Percentiles rank a stretch among this genome's conserved stretches.
phyloP scores from a whole-genome alignment of 2,113 vertebrate species.

The Rhinogobius similis region DNA sequence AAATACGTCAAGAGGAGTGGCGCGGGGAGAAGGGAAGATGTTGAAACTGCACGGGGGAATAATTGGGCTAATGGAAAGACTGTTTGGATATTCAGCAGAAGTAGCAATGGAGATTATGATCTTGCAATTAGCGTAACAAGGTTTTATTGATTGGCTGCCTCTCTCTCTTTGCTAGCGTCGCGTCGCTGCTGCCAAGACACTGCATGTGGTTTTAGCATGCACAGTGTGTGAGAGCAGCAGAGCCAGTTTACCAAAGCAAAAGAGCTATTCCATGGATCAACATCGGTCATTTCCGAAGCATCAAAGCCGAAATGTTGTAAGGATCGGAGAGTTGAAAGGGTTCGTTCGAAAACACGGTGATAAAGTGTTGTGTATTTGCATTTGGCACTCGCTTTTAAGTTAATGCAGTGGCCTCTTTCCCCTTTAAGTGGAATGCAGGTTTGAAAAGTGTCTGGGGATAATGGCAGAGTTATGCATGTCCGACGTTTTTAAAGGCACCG shows the following conservation, averaged over 20 bases:
- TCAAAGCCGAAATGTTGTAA: constrained; percentile 65
- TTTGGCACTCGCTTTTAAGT: constrained; percentile 60
- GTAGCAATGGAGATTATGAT: constrained; percentile 80
- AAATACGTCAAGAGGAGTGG: constrained; percentile 61
- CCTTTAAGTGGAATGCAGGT: constrained; percentile 41
- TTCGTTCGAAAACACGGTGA: constrained; percentile 42
- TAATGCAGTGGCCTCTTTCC: constrained; percentile 47
- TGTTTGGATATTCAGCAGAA: constrained; percentile 81
- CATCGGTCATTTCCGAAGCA: constrained; percentile 47
- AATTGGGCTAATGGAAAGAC: constrained; percentile 80
- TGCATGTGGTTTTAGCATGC: constrained; percentile 74
- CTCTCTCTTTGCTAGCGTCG: constrained; percentile 46
- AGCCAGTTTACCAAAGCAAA: constrained; percentile 49
- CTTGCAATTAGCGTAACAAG: constrained; percentile 83
- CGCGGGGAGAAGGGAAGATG: constrained; percentile 26
- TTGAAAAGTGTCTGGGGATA: constrained; percentile 45
- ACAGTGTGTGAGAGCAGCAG: constrained; percentile 52
- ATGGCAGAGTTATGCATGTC: constrained; percentile 38
- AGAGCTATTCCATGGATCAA: constrained; percentile 42
- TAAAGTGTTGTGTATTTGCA: constrained; percentile 63
- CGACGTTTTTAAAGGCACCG: constrained; percentile 21
- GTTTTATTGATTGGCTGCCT: constrained; percentile 81
- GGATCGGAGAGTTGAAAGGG: constrained; percentile 61
- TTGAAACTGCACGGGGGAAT: constrained; percentile 73
- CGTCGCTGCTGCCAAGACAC: constrained; percentile 72